Percentiles rank a stretch among this genome's conserved stretches.
phyloP scores from a whole-genome alignment of 2,113 vertebrate species.

The Plecturocebus donacophilus region DNA sequence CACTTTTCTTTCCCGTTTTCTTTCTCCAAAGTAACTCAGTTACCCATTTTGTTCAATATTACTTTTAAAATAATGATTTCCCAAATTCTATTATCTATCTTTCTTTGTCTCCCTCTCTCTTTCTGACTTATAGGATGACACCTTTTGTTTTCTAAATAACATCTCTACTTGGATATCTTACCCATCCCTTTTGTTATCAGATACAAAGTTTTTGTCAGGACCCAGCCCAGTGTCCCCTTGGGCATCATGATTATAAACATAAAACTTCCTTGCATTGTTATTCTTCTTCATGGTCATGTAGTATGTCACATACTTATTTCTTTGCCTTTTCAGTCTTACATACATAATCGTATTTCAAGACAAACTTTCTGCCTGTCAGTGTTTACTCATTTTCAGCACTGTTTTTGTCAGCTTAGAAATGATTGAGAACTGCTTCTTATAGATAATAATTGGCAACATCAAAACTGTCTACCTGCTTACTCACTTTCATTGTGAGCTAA shows the following conservation, averaged over 20 bases:
- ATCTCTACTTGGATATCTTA: too few species aligned
- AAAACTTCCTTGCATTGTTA: background rate
- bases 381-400: background rate
- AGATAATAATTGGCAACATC: background rate
- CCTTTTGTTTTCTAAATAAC: background rate
- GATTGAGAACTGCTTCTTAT: background rate
- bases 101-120: background rate
- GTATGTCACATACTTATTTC: background rate
- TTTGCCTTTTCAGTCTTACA: background rate
- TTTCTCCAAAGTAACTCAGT: background rate
- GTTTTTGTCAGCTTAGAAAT: constrained; percentile 43
- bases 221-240: background rate
- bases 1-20: background rate
- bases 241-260: background rate
- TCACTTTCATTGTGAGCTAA: background rate
- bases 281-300: background rate
- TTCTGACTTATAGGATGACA: background rate
- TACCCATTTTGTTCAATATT: background rate
- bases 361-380: background rate
- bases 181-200: background rate
- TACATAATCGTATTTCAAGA: background rate
- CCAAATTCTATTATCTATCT: background rate
- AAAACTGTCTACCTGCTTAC: background rate
- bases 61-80: background rate
- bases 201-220: background rate